These are phyloP conservation scores for Oligia fasciuncula DNA, from an alignment of 2,888 invertebrate species.

Conservation along the genomic window DNA sequence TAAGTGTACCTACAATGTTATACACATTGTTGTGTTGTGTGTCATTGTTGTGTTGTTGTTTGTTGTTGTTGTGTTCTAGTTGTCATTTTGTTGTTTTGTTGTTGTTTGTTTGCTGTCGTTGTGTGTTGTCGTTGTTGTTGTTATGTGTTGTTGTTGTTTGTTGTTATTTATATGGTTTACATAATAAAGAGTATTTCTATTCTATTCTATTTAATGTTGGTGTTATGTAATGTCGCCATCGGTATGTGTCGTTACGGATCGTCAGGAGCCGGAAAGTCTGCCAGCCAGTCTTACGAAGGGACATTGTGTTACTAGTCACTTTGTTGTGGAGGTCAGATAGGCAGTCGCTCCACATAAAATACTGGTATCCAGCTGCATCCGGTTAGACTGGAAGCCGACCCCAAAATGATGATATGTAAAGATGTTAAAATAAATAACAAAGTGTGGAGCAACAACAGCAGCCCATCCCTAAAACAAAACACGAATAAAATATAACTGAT, in stretches of 20 bases:
- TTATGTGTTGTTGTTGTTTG: too few species aligned
- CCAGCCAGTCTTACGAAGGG: background rate
- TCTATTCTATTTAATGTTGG: too few species aligned
- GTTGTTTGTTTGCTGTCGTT: too few species aligned
- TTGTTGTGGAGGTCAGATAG: background rate
- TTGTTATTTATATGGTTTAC: too few species aligned
- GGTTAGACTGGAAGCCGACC: background rate
- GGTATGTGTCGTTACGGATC: background rate
- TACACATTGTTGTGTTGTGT: too few species aligned
- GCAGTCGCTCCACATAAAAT: background rate
- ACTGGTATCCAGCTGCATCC: background rate
- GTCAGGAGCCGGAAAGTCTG: background rate
- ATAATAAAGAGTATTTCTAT: too few species aligned
- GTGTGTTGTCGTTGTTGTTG: too few species aligned
- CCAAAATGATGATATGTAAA: background rate
- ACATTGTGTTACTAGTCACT: background rate
- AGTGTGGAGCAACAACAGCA: background rate
- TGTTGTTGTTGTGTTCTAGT: too few species aligned
- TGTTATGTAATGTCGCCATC: too few species aligned
- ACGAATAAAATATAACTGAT: slow-evolving; percentile 46
- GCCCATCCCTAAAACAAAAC: slow-evolving; percentile 33
- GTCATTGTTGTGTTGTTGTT: too few species aligned
- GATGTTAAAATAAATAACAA: background rate
- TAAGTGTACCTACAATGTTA: too few species aligned
- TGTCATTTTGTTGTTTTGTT: too few species aligned